Evolutionary conservation across 2,797 vertebrate genomes (phyloP), one percentile per base, ranked within the genome.

Genomic region (Arctocebus calabarensis): DNA sequence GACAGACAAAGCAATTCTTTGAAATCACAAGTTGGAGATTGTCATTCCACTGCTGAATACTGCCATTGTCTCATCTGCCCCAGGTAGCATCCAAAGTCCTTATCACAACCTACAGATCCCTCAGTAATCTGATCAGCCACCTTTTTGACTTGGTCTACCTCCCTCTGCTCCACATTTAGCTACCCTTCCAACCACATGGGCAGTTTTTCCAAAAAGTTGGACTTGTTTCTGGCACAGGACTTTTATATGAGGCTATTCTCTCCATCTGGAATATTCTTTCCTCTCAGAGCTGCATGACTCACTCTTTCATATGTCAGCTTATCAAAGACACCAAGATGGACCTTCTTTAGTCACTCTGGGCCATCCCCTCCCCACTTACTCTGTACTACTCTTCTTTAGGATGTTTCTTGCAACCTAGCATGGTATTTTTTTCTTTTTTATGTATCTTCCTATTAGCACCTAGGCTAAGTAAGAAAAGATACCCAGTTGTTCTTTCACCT

Each of bases 151-250:
- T 20, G 12, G 81, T 37, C 7, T 84, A 13, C 5, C 3, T 48
- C 22, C 22, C 27, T 78, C 17, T 92, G 29, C 2, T 7, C 5
- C 5, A 64, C 3, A 40, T 3, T 1, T 90, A 1, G 8, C 0
- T 17, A 23, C 7, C 17, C 7, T 59, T 59, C 32, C 3, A 34
- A 43, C 11, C 37, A 81, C 32, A 9, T n/a, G 16, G 81, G 3
- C 27, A 94, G 64, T 25, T 92, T 93, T 89, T 94, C 48, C 88
- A 68, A 71, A 8, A 93, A 45, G 4, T 34, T 27, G 8, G 79
- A 48, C 62, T 22, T 7, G 86, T 37, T 85, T 3, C 16, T 79
- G 40, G 8, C 55, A 85, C 17, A 43, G 10, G 52, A 74, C 12
- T 23, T 86, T 82, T 68, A 3, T 37, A n/a, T 20, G 48, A 85